Evolutionary conservation across 1,140 invertebrate species (phyloP).

Genomic region (Camponotus vicinus): DNA sequence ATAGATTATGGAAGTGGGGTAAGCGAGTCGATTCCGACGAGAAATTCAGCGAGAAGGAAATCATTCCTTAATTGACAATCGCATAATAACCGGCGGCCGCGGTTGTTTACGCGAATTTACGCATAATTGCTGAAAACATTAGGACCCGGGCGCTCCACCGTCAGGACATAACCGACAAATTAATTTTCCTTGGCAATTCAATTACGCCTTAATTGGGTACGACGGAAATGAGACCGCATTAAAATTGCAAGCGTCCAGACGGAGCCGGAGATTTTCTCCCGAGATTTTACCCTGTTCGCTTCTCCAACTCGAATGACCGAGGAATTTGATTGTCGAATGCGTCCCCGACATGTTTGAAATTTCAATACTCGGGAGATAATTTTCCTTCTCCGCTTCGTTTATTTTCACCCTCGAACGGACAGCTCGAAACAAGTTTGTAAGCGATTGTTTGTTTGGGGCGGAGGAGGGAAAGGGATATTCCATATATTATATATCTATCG

Average conservation of each 20-base stretch:
- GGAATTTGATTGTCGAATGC: conserved; percentile 45
- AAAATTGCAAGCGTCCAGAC: conserved; percentile 66
- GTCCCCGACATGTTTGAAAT: conserved; percentile 33
- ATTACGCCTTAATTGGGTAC: conserved; percentile 67
- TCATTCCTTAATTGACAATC: conserved; percentile 27
- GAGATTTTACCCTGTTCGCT: conserved; percentile 32
- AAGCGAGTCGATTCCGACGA: background rate
- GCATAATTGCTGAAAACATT: conserved; percentile 56
- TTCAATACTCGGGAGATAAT: background rate
- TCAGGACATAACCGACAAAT: conserved; percentile 54
- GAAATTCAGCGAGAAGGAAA: conserved; percentile 2
- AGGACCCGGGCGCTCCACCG: background rate
- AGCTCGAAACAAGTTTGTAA: background rate
- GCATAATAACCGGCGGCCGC: background rate
- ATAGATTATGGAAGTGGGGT: background rate
- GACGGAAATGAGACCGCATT: conserved; percentile 65
- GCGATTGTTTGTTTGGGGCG: too few species aligned
- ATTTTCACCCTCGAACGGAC: background rate
- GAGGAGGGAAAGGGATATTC: background rate
- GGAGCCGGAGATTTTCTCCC: conserved; percentile 60
- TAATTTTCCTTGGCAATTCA: conserved; percentile 69
- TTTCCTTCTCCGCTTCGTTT: too few species aligned
- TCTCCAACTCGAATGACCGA: conserved; percentile 36
- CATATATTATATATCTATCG: background rate
- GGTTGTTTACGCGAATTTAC: conserved; percentile 48